Percentiles rank a stretch among this genome's conserved stretches.
These are phyloP conservation scores for Cryptus armator DNA, from an alignment of 2,888 invertebrate genomes.

Conservation along the genomic window DNA sequence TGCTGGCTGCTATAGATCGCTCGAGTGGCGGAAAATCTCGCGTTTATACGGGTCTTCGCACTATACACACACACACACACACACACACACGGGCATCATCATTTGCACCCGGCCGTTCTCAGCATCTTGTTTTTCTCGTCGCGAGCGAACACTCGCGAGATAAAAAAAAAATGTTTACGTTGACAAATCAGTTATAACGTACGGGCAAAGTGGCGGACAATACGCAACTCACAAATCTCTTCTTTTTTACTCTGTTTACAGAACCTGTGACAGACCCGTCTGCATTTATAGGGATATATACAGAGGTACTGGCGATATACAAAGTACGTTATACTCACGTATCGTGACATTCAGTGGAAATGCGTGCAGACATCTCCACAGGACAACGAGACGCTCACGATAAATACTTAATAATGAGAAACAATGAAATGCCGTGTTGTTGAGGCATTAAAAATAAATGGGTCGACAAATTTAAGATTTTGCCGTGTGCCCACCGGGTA, in stretches of 20 bases:
- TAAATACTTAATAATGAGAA: not conserved
- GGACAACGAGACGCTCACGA: not conserved
- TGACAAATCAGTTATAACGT: constrained; percentile 35
- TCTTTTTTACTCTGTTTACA: constrained; percentile 50
- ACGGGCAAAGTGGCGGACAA: constrained; percentile 50
- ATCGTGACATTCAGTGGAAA: not conserved
- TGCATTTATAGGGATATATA: not conserved
- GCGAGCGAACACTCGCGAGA: not conserved
- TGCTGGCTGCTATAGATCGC: constrained; percentile 30
- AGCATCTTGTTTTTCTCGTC: constrained; percentile 9
- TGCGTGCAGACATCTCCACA: not conserved
- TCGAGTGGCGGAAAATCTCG: constrained; percentile 42
- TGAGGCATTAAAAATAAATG: not conserved
- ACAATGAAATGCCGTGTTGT: not conserved
- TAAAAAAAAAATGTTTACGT: constrained; percentile 43
- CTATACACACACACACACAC: constrained; percentile 20
- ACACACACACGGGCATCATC: not conserved
- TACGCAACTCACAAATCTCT: constrained; percentile 30
- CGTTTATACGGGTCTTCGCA: constrained; percentile 40
- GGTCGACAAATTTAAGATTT: not conserved
- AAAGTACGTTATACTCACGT: not conserved
- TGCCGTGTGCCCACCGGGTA: not conserved
- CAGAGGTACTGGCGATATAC: not conserved
- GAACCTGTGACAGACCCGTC: constrained; percentile 18
- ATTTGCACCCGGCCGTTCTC: not conserved